Evolutionary conservation across 2,797 vertebrate genomes (phyloP).

Genomic region (Tangara arthus): DNA sequence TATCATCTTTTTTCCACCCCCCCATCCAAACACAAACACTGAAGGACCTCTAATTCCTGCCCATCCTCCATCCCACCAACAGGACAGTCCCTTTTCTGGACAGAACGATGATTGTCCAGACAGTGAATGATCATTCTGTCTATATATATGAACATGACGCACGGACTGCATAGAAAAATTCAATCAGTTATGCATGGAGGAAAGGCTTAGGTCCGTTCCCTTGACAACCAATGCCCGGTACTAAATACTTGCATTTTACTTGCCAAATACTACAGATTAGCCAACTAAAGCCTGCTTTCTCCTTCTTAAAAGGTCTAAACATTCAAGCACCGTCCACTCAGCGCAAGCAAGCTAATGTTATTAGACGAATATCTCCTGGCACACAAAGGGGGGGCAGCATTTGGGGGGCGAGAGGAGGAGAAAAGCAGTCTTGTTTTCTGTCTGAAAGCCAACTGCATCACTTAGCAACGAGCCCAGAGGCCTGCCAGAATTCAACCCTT

Average conservation of each 20-base stretch:
- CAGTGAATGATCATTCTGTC: constrained; percentile 67
- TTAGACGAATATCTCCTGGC: constrained; percentile 74
- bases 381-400: constrained; percentile 69
- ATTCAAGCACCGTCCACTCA: constrained; percentile 74
- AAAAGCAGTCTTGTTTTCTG: constrained; percentile 64
- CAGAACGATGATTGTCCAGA: constrained; percentile 48
- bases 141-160: constrained; percentile 66
- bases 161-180: constrained; percentile 76
- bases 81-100: constrained; percentile 53
- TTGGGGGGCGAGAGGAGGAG: constrained; percentile 39
- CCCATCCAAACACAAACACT: neutral
- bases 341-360: constrained; percentile 75
- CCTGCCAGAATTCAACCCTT: constrained; percentile 87
- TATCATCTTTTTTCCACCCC: neutral
- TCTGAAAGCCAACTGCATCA: constrained; percentile 77
- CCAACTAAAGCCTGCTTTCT: constrained; percentile 67
- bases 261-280: constrained; percentile 80
- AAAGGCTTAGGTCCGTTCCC: constrained; percentile 81
- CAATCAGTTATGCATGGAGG: constrained; percentile 74
- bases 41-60: neutral
- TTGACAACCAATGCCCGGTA: constrained; percentile 82
- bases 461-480: constrained; percentile 85
- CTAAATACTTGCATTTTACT: constrained; percentile 80
- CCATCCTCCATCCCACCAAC: neutral
- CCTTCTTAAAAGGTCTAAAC: constrained; percentile 68